phyloP scores from a whole-genome alignment of 1,140 invertebrate species.

The Trichogramma pretiosum region DNA sequence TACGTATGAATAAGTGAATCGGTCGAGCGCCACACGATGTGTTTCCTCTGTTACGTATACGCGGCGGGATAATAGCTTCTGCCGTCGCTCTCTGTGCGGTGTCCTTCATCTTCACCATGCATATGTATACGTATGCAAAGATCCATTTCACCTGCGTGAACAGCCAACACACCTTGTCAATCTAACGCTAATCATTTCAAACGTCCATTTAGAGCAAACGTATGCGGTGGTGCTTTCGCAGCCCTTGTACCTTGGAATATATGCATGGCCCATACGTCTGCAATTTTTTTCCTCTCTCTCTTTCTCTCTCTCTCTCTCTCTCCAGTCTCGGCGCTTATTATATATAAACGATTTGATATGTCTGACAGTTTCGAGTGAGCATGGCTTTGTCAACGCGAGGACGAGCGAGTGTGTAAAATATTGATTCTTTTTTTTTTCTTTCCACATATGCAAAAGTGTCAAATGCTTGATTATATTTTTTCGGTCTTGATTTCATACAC shows the following conservation, averaged over 20 bases:
- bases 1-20: slow-evolving; percentile 13
- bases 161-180: slow-evolving; percentile 15
- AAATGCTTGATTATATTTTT: too few relatives aligned
- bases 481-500: too few relatives aligned
- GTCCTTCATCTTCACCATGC: neutral
- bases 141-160: slow-evolving; percentile 14
- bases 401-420: too few relatives aligned
- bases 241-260: neutral
- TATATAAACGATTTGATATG: neutral
- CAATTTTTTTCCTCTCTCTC: neutral
- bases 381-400: too few relatives aligned
- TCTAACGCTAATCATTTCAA: slow-evolving; percentile 20
- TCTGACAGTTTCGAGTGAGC: too few relatives aligned
- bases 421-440: too few relatives aligned
- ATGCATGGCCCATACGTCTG: too few relatives aligned
- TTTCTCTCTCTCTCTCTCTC: neutral
- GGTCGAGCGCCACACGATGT: neutral
- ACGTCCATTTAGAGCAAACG: slow-evolving; percentile 21
- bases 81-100: neutral
- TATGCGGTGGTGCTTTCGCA: slow-evolving; percentile 10
- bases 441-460: too few relatives aligned
- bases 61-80: neutral
- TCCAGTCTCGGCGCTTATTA: neutral
- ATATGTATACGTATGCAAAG: neutral
- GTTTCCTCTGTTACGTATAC: neutral